Percentiles rank a stretch among this genome's conserved stretches.
Conservation (phyloP, 2,113 vertebrate species). For the Paramisgurnus dabryanus region DNA sequence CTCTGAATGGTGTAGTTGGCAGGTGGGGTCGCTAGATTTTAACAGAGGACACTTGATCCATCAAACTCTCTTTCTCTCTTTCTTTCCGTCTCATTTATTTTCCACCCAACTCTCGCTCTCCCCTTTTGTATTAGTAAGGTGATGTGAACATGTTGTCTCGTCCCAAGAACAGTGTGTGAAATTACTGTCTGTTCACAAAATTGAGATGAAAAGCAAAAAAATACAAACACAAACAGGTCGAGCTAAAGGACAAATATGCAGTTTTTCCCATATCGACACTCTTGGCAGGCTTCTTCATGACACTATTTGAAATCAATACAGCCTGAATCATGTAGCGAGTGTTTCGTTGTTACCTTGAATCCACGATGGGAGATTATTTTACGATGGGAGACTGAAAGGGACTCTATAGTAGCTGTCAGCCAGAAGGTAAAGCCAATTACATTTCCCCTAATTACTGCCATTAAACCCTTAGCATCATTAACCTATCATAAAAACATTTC, state of each 20-base stretch:
- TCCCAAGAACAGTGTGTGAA: constrained; percentile 28
- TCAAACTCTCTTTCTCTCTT: constrained; percentile 27
- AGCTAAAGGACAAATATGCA: not conserved
- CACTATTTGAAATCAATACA: constrained; percentile 31
- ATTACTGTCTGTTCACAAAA: constrained; percentile 25
- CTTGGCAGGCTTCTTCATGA: constrained; percentile 21
- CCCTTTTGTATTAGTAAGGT: constrained; percentile 2
- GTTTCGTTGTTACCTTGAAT: constrained; percentile 13
- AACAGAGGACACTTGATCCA: constrained; percentile 44
- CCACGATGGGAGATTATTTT: not conserved
- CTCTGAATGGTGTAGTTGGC: constrained; percentile 30
- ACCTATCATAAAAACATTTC: constrained; percentile 31
- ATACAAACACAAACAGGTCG: constrained; percentile 19
- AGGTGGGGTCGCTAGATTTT: constrained; percentile 34
- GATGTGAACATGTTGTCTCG: constrained; percentile 25
- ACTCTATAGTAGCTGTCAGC: constrained; percentile 20
- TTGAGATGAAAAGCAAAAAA: constrained; percentile 7
- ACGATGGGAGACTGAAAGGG: not conserved
- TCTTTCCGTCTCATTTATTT: constrained; percentile 21
- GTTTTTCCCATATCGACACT: constrained; percentile 33
- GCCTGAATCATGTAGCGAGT: not conserved
- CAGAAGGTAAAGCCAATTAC: constrained; percentile 38
- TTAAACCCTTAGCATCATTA: constrained; percentile 20
- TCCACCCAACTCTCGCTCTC: not conserved
- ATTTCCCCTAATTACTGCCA: constrained; percentile 26